Conservation (phyloP, 2,888 invertebrate species). For the Cerastis leucographa region DNA sequence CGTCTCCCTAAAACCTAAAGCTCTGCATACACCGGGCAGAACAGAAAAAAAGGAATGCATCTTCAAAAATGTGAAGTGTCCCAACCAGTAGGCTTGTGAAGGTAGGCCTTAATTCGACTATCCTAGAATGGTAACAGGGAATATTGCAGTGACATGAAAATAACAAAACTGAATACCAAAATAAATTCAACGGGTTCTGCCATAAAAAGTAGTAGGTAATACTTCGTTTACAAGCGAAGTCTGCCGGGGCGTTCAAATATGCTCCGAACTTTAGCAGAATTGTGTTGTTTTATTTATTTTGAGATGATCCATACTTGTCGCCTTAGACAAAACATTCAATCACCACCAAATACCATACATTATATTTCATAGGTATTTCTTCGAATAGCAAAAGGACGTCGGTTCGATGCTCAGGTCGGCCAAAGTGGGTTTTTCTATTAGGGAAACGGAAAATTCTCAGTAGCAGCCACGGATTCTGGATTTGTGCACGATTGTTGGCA, state of each 20-base stretch:
- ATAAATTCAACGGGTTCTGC: too few relatives aligned
- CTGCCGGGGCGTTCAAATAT: background rate
- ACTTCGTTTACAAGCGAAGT: background rate
- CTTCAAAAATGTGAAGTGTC: background rate
- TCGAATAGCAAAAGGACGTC: too few relatives aligned
- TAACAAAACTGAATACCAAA: too few relatives aligned
- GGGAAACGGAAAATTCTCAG: too few relatives aligned
- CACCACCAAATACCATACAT: constrained; percentile 24
- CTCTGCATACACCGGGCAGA: background rate
- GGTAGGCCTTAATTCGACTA: background rate
- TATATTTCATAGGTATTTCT: constrained; percentile 14
- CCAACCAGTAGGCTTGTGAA: too few relatives aligned
- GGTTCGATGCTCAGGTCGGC: background rate
- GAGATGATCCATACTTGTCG: background rate
- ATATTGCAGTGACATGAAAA: background rate
- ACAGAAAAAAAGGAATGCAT: background rate
- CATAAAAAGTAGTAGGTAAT: too few relatives aligned
- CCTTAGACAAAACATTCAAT: constrained; percentile 14
- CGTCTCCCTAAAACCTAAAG: constrained; percentile 1
- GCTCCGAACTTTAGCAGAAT: background rate
- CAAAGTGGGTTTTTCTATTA: background rate
- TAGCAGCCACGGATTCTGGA: background rate
- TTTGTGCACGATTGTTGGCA: background rate
- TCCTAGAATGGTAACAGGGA: background rate
- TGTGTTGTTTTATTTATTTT: background rate